Evolutionary conservation across 1,140 invertebrate genomes (phyloP), one percentile per base, ranked within the genome.

Genomic region (Atta cephalotes): DNA sequence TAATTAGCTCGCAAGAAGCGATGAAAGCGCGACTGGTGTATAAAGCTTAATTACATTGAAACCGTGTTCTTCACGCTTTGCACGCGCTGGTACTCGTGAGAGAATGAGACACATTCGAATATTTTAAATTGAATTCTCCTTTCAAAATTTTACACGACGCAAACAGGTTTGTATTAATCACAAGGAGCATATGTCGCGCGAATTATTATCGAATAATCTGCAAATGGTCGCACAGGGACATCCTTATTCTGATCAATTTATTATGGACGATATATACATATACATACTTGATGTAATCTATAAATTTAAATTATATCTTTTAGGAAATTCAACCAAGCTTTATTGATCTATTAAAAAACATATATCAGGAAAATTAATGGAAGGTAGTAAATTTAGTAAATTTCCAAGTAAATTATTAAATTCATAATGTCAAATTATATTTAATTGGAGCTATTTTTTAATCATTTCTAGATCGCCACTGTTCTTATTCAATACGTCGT

Each of bases 1-100:
- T 86, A 88, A 79, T 85, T 89, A 74, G n/a, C 39, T 65, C 7
- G 25, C 71, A 35, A 87, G 79, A 72, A 65, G 35, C 70, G 39
- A 53, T 45, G 21, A 62, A 84, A 77, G 62, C 65, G 56, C 66
- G 53, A 71, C 56, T 62, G n/a, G n/a, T n/a, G 53, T 60, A 51
- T 51, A 63, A 72, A 87, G 49, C 65, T 74, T 71, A 66, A 66
- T 87, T 87, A 72, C 62, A 35, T 87, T 49, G 49, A 53, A 56
- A 4, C 60, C 81, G 5, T 70, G n/a, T 87, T 82, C 68, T 18
- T 31, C 65, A 21, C 60, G 39, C 28, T 53, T 79, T 45, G 21
- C 25, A 51, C 18, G 14, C 49, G 18, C 53, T n/a, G n/a, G 35
- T 21, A 16, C n/a, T 16, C 21, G 35, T 12, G 10, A 56, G 53